Evolutionary conservation across 2,888 invertebrate species (phyloP), one percentile per base, ranked within the genome.

Genomic region (Leptarthrus brevirostris): DNA sequence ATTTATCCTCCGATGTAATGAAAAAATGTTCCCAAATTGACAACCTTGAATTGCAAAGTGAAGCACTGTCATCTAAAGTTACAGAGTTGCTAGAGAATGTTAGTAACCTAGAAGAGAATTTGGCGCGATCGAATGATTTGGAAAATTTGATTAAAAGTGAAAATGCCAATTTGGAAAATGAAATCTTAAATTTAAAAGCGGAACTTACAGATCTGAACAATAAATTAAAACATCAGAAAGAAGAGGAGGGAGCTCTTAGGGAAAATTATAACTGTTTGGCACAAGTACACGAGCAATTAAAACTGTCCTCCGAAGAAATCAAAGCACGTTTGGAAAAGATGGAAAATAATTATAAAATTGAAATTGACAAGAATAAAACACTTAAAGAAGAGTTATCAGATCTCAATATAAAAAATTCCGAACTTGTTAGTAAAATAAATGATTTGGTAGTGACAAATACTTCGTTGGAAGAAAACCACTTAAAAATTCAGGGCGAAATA

Each of bases 31-130:
- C 49, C 2, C 54, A 72, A 18, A 40, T 74, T 24, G 10, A 66
- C 2, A 64, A 64, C 6, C 64, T 77, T 24, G 77, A 77, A 12
- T 49, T 22, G 14, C 44, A 12, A 6, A 66, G 47, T 47, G 24
- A 66, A 8, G 47, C 5, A 10, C 16, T 66, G 3, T 36, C 20
- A 14, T 10, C 24, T 10, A 47, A 47, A 14, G 36, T 47, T 16
- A 20, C 16, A 3, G 47, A 47, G n/a, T 14, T 47, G 44, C 4
- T 26, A 2, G 47, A 14, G 26, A 20, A 36, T 36, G 36, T 58
- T 34, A 20, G 36, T 36, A 18, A 10, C 6, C 47, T 66, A 24
- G 64, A 66, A 40, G 14, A 66, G 16, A 47, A 47, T 14, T 10
- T 14, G 4, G 16, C 1, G 2, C 20, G n/a, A 18, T 8, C n/a